A percentile compares a stretch with the other conserved stretches of the same genome.
Evolutionary conservation across 2,888 invertebrate genomes (phyloP).

Genomic region (Galerucella calmariensis): DNA sequence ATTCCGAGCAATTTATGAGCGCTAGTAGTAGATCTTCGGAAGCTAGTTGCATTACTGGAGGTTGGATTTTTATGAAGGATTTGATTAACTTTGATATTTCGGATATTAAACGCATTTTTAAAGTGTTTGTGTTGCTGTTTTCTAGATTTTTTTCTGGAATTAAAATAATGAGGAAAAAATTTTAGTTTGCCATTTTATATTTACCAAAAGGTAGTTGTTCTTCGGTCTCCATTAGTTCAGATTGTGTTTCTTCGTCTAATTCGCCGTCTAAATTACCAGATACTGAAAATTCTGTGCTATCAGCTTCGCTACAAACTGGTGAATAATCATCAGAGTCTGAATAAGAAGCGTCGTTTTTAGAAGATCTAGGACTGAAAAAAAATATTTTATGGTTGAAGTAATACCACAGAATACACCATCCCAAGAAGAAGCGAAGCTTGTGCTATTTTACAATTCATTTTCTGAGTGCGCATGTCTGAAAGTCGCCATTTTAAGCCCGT

Average conservation of each 20-base stretch:
- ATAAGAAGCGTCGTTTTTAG: constrained; percentile 41
- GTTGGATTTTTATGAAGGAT: constrained; percentile 49
- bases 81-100: constrained; percentile 53
- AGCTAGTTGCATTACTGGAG: constrained; percentile 49
- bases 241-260: constrained; percentile 10
- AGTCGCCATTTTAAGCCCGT: no score
- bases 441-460: no score
- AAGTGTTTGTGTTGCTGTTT: constrained; percentile 25
- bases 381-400: no score
- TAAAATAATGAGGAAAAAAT: neutral
- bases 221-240: constrained; percentile 29
- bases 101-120: constrained; percentile 49
- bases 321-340: constrained; percentile 74
- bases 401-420: no score
- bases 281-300: constrained; percentile 47
- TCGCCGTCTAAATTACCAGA: neutral
- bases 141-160: constrained; percentile 31
- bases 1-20: constrained; percentile 50
- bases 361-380: constrained; percentile 32
- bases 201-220: constrained; percentile 26
- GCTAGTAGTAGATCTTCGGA: constrained; percentile 50
- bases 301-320: constrained; percentile 74
- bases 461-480: no score
- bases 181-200: neutral
- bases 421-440: no score